Percentiles rank a stretch among this genome's conserved stretches.
Conservation (phyloP, 1,140 invertebrate species). For the Pemphigus obesinymphae region DNA sequence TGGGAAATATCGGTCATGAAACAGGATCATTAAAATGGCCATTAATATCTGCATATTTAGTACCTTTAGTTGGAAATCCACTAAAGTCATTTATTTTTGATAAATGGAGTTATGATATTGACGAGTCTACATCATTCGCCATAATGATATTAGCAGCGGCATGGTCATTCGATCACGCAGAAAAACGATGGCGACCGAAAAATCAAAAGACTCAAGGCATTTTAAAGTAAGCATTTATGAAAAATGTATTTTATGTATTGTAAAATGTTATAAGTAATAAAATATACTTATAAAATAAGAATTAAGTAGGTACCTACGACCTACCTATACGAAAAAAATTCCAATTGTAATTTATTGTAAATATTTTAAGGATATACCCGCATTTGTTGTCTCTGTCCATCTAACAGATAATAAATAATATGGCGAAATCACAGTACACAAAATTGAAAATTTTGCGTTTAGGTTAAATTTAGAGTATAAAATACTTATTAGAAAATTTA, state of each 20-base stretch:
- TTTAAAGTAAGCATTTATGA: slow-evolving; percentile 50
- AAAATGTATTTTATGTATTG: neutral
- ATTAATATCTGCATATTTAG: slow-evolving; percentile 63
- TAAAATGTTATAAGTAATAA: neutral
- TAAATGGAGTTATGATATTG: slow-evolving; percentile 53
- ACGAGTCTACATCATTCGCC: slow-evolving; percentile 64
- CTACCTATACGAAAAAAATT: no score
- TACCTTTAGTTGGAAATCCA: slow-evolving; percentile 56
- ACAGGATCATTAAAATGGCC: slow-evolving; percentile 64
- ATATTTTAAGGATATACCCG: no score
- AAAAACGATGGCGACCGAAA: slow-evolving; percentile 70
- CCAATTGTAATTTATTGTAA: no score
- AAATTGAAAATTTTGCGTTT: no score
- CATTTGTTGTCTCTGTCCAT: no score
- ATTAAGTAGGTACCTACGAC: no score
- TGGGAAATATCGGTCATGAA: slow-evolving; percentile 84
- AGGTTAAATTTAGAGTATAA: no score
- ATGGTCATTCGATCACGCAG: slow-evolving; percentile 65
- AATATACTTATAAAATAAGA: neutral
- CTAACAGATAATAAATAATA: no score
- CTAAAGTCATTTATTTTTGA: slow-evolving; percentile 39
- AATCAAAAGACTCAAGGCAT: slow-evolving; percentile 55
- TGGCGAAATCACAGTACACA: no score
- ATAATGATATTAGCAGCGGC: slow-evolving; percentile 61
- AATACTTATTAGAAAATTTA: no score